A percentile compares a stretch with the other conserved stretches of the same genome.
These are phyloP conservation scores for Andrena praecox DNA, from an alignment of 2,888 invertebrate species.

Conservation along the genomic window DNA sequence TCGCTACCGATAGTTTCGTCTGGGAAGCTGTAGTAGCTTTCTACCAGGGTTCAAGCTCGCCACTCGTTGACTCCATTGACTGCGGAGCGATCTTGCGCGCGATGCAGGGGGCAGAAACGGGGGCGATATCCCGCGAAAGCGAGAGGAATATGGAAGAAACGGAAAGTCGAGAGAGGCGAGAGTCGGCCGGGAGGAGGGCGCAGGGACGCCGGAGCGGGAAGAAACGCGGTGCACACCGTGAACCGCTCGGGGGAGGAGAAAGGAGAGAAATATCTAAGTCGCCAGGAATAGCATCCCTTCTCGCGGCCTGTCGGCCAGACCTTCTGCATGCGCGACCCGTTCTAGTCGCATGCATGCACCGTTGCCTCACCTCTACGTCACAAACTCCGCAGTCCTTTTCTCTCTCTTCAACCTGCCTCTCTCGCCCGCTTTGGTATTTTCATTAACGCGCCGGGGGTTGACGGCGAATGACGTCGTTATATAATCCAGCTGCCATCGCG, in stretches of 20 bases:
- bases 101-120: background rate
- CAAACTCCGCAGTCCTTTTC: conserved; percentile 37
- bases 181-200: conserved; percentile 32
- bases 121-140: conserved; percentile 33
- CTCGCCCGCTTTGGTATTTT: conserved; percentile 32
- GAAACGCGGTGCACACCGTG: conserved; percentile 37
- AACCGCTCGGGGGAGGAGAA: conserved; percentile 58
- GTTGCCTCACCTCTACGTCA: conserved; percentile 70
- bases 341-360: conserved; percentile 73
- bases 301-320: conserved; percentile 62
- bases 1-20: no score
- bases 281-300: conserved; percentile 80
- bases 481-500: conserved; percentile 16
- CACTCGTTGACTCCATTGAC: background rate
- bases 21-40: no score
- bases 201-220: conserved; percentile 38
- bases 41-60: no score
- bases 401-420: conserved; percentile 14
- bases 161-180: conserved; percentile 25
- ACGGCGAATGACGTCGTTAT: conserved; percentile 28
- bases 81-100: background rate
- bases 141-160: conserved; percentile 42
- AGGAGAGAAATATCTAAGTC: conserved; percentile 69
- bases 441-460: conserved; percentile 50
- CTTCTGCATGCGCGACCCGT: conserved; percentile 72